Conservation (phyloP, 2,113 vertebrate species). For the Sylvietta virens region DNA sequence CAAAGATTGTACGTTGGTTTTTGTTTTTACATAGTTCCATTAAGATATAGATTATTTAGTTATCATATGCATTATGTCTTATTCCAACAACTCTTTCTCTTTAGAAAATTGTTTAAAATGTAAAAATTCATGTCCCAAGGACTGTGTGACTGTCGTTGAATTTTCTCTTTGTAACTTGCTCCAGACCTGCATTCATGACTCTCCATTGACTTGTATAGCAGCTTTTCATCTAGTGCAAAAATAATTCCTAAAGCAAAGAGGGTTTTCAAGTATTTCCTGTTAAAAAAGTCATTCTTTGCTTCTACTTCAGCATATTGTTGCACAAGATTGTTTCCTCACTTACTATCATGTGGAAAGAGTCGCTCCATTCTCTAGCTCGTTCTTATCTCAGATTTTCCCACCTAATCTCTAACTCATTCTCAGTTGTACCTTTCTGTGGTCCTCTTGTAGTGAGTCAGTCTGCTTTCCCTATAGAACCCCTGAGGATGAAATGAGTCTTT, state of each 20-base stretch:
- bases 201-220: not conserved
- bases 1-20: accelerated
- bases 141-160: not conserved
- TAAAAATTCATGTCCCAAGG: not conserved
- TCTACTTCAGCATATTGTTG: not conserved
- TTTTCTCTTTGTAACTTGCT: not conserved
- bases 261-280: not conserved
- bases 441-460: not conserved
- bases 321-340: not conserved
- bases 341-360: not conserved
- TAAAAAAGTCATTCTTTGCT: not conserved
- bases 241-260: not conserved
- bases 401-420: not conserved
- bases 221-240: not conserved
- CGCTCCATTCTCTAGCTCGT: not conserved
- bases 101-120: not conserved
- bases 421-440: not conserved
- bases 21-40: not conserved
- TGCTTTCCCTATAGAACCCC: not conserved
- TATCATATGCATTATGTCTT: not conserved
- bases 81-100: not conserved
- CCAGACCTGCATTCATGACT: not conserved
- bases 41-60: not conserved
- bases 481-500: not conserved
- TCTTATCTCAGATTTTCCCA: not conserved